Conservation (phyloP, 64 coral and sea anemone genomes). For the Montipora cactus region DNA sequence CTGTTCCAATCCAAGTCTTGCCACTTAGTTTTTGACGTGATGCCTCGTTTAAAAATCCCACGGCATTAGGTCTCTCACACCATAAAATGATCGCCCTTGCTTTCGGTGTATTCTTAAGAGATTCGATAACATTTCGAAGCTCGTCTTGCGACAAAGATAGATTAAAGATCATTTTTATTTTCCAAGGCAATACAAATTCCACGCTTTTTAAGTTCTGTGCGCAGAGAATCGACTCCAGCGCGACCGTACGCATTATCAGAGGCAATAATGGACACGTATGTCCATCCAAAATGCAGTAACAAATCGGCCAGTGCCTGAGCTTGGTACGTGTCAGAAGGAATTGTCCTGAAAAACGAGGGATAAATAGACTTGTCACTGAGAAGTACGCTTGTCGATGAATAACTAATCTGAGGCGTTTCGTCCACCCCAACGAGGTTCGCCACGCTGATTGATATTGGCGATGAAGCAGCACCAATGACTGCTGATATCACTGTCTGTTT, state of each 20-base stretch:
- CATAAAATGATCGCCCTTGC: slow-evolving; percentile 75
- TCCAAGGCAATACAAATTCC: slow-evolving; percentile 78
- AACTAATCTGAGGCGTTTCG: slow-evolving; percentile 87
- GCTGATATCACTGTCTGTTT: slow-evolving; percentile 57
- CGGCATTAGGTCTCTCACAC: slow-evolving; percentile 86
- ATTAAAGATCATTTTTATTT: slow-evolving; percentile 68
- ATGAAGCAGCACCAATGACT: slow-evolving; percentile 86
- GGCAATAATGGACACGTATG: slow-evolving; percentile 85
- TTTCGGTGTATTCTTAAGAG: slow-evolving; percentile 59
- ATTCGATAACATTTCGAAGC: slow-evolving; percentile 62
- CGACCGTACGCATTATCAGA: slow-evolving; percentile 88
- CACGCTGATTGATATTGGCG: slow-evolving; percentile 76
- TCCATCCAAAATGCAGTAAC: slow-evolving; percentile 76
- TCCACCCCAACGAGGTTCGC: slow-evolving; percentile 71
- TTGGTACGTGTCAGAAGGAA: slow-evolving; percentile 90
- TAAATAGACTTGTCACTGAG: slow-evolving; percentile 79
- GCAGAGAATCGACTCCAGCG: slow-evolving; percentile 78
- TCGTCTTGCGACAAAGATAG: slow-evolving; percentile 63
- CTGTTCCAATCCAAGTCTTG: slow-evolving; percentile 90
- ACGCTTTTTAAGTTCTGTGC: slow-evolving; percentile 71
- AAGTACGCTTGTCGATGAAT: slow-evolving; percentile 84
- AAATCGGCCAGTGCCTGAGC: slow-evolving; percentile 88
- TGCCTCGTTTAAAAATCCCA: slow-evolving; percentile 84
- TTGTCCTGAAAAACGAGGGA: slow-evolving; percentile 85
- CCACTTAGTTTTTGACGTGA: slow-evolving; percentile 63